A percentile compares a stretch with the other conserved stretches of the same genome.
Conservation (phyloP, 1,140 invertebrate genomes). For the Fopius arisanus region DNA sequence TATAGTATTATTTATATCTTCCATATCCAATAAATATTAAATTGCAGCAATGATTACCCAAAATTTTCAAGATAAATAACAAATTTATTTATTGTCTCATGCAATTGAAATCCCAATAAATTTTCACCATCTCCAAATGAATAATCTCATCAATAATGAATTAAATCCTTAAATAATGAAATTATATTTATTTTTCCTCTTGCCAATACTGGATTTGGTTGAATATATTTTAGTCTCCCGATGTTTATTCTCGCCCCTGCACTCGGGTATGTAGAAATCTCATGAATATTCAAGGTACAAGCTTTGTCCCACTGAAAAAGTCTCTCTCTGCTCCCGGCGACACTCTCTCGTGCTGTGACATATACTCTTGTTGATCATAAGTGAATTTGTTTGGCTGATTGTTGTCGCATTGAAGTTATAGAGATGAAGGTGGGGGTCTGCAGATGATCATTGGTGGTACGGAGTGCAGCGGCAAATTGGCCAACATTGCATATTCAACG, state of each 20-base stretch:
- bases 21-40: no score
- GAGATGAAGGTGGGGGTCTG: not conserved
- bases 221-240: slow-evolving; percentile 16
- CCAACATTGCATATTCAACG: slow-evolving; percentile 7
- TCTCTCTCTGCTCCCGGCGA: slow-evolving; percentile 41
- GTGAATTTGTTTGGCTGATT: slow-evolving; percentile 60
- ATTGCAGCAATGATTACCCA: no score
- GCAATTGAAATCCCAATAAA: no score
- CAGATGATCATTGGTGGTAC: not conserved
- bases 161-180: no score
- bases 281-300: slow-evolving; percentile 59
- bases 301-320: slow-evolving; percentile 42
- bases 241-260: slow-evolving; percentile 13
- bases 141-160: no score
- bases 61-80: no score
- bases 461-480: not conserved
- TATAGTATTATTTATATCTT: no score
- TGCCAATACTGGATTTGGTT: not conserved
- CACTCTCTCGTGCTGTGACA: slow-evolving; percentile 39
- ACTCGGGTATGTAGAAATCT: slow-evolving; percentile 29
- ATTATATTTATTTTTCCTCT: no score
- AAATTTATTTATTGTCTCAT: no score
- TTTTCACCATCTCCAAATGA: no score
- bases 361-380: slow-evolving; percentile 60
- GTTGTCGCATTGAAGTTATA: slow-evolving; percentile 45